Percentiles rank a stretch among this genome's conserved stretches.
Conservation (phyloP, 2,888 invertebrate species). For the Tiliacea citrago region DNA sequence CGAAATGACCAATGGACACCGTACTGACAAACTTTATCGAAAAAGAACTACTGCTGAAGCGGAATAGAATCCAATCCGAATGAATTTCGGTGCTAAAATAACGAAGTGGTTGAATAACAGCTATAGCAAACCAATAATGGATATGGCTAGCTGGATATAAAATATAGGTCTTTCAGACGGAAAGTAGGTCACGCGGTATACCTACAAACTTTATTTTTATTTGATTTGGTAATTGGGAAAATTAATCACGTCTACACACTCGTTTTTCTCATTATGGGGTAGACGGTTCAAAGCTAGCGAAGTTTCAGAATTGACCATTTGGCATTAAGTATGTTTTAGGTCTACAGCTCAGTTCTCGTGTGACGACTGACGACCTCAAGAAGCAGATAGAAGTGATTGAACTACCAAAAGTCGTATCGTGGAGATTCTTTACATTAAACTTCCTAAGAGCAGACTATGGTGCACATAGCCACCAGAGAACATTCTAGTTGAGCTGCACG, state of each 20-base stretch:
- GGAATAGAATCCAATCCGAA: conserved; percentile 14
- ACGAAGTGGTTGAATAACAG: conserved; percentile 23
- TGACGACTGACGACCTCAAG: not conserved
- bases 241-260: conserved; percentile 32
- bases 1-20: conserved; percentile 1
- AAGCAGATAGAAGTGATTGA: not conserved
- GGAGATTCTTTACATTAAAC: not conserved
- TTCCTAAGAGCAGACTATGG: too few species aligned
- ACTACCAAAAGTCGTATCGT: not conserved
- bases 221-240: conserved; percentile 25
- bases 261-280: conserved; percentile 13
- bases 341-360: not conserved
- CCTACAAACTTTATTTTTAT: conserved; percentile 29
- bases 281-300: conserved; percentile 8
- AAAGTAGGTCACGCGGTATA: conserved; percentile 38
- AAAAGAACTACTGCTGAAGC: not conserved
- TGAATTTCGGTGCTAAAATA: conserved; percentile 29
- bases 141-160: conserved; percentile 31
- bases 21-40: not conserved
- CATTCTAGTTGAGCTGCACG: too few species aligned
- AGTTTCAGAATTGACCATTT: conserved; percentile 18
- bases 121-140: conserved; percentile 36
- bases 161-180: conserved; percentile 36
- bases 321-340: conserved; percentile 11
- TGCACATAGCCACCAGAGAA: not conserved